Percentiles rank a stretch among this genome's conserved stretches.
Conservation (phyloP, 2,888 invertebrate species). For the Drosophila nr. medialis region DNA sequence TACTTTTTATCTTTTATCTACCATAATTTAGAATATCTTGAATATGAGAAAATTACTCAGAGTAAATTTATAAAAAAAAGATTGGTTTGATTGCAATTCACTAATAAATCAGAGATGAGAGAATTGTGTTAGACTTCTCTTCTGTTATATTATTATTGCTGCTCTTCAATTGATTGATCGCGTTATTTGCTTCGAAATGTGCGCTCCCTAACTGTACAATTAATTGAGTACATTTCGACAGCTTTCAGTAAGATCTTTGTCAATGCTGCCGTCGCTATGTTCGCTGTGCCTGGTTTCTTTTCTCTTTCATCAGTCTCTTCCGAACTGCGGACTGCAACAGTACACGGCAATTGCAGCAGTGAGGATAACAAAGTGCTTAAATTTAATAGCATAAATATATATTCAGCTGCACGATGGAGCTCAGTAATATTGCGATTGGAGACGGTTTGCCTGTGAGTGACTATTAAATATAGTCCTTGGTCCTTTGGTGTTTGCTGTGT, state of each 20-base stretch:
- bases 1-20: constrained; percentile 30
- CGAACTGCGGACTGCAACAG: constrained; percentile 36
- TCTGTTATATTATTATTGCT: constrained; percentile 22
- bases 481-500: background rate
- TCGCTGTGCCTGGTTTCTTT: constrained; percentile 25
- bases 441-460: constrained; percentile 49
- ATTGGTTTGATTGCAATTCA: background rate
- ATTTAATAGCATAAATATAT: constrained; percentile 20
- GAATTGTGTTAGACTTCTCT: constrained; percentile 6
- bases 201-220: constrained; percentile 41
- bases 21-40: constrained; percentile 8
- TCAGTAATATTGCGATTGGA: constrained; percentile 54
- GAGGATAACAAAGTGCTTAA: constrained; percentile 20
- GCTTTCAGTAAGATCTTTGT: constrained; percentile 45
- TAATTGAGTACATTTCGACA: constrained; percentile 59
- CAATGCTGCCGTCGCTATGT: constrained; percentile 11
- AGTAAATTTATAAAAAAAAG: background rate
- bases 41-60: background rate
- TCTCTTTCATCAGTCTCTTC: constrained; percentile 45
- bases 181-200: background rate
- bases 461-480: background rate
- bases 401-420: constrained; percentile 51
- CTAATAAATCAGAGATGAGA: constrained; percentile 3
- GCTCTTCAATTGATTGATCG: constrained; percentile 28
- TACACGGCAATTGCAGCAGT: constrained; percentile 17